Evolutionary conservation across 2,113 vertebrate species (phyloP), one percentile per base, ranked within the genome.

Genomic region (Mastomys natalensis): DNA sequence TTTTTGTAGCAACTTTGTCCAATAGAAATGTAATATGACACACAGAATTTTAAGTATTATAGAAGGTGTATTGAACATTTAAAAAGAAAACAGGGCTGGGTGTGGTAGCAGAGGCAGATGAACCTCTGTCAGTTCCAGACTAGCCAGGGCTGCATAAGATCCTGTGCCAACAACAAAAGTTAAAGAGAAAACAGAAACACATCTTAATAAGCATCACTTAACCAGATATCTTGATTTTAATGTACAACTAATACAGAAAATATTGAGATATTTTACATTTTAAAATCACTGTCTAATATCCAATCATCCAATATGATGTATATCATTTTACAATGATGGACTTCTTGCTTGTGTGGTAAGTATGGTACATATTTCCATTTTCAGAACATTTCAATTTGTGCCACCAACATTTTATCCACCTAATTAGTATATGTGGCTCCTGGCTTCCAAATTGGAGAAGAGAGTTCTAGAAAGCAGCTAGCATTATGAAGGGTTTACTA

Each of bases 11-110:
- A 70, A 81, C 21, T 94, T 43, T 92, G 26, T 34, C 70, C 51
- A 48, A 45, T 3, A 95, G 74, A 92, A 97, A 94, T 87, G 58
- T 24, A 93, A 62, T 77, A 24, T 60, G 19, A 73, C 16, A 82
- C 51, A 55, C 4, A 34, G 68, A 95, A 91, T 89, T 93, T 80
- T 81, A 93, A 95, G 87, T 70, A 26, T 92, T 76, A 51, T 80
- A 81, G 45, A 51, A 92, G 40, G 19, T 19, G 84, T 60, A 53
- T 64, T 95, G 40, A 72, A 34, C 15, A 70, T 43, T 51, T 70
- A 82, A 92, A 45, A 93, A 93, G 24, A 87, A 92, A 64, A 64
- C 4, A 21, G 40, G 81, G 43, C 31, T 85, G 17, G 19, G 43
- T 37, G 31, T 87, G 43, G 17, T 51, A 13, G 64, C 62, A 86